Percentiles rank a stretch among this genome's conserved stretches.
These are phyloP conservation scores for Stenoptilia bipunctidactyla DNA, from an alignment of 2,888 invertebrate species.

Conservation along the genomic window DNA sequence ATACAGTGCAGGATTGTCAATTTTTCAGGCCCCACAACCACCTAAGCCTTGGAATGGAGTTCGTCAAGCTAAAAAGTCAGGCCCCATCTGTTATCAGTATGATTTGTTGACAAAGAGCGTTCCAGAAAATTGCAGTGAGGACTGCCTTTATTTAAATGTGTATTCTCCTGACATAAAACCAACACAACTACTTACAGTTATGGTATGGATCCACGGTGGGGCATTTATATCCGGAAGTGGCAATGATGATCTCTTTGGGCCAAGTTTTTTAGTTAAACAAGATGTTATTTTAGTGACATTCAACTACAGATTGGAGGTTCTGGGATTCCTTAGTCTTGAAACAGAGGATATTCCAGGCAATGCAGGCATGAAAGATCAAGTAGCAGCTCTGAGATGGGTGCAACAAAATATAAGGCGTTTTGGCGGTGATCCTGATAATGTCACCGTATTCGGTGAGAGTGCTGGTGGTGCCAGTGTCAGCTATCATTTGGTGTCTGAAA, in stretches of 20 bases:
- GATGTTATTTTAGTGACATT: constrained; percentile 30
- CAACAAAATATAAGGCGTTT: constrained; percentile 27
- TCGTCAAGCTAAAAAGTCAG: constrained; percentile 36
- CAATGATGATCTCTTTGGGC: constrained; percentile 24
- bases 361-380: constrained; percentile 38
- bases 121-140: constrained; percentile 28
- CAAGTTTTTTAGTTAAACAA: constrained; percentile 27
- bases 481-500: constrained; percentile 35
- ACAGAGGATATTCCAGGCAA: constrained; percentile 33
- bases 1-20: background rate
- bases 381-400: constrained; percentile 31
- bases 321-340: constrained; percentile 31
- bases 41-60: constrained; percentile 40
- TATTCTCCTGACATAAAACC: constrained; percentile 38
- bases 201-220: constrained; percentile 41
- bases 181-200: constrained; percentile 29
- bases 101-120: constrained; percentile 17
- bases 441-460: constrained; percentile 38
- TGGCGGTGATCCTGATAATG: constrained; percentile 30
- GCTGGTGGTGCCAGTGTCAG: constrained; percentile 28
- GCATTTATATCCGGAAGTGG: constrained; percentile 26
- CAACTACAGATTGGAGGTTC: constrained; percentile 29
- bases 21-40: constrained; percentile 40
- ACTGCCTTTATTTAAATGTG: constrained; percentile 52
- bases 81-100: constrained; percentile 31